Base-by-base conservation (phyloP, 2,113 vertebrate species). In the Holacanthus passer region DNA sequence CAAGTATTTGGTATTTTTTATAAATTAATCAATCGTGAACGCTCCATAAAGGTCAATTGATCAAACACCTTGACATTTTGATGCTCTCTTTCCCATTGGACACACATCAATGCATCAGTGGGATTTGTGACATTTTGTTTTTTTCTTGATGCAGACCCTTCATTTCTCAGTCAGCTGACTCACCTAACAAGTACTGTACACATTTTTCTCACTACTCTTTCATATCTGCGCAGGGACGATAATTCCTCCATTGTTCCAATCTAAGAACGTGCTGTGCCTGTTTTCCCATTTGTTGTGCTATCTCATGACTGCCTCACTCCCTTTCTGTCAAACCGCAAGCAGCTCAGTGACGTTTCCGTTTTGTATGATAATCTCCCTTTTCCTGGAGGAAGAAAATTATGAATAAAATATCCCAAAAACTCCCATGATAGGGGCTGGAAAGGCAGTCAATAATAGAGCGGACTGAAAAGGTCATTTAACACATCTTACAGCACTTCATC, bases 391-490 rank as follows among this genome's bases (percentile, higher is more conserved):
- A 56, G 43, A 5, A 43, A 71, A 79, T 45, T 2, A 48, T 64
- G 8, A 76, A 20, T 27, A 64, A 20, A 24, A 62, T 0, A 65
- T 0, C 0, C 10, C 19, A 66, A 37, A 73, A 58, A 35, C 19
- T 52, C 58, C 12, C 20, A 31, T 41, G 55, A 56, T 10, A 1
- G 32, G 4, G 2, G 39, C 16, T 59, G 29, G 41, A 39, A 20
- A 63, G 22, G 35, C n/a, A 68, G 22, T 63, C 58, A 67, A 48
- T 65, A 47, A 14, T n/a, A 7, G 7, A 66, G n/a, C 32, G 13
- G 53, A 41, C 39, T 35, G 64, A 73, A 68, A 84, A 78, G 71
- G 78, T 81, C 68, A 77, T 76, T 75, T 52, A 67, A 43, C 47
- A 81, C 67, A 81, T 35, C 13, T 24, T 29, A 64, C 53, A 35